These are phyloP conservation scores for Lepidurus arcticus DNA, from an alignment of 1,140 invertebrate species.

Conservation along the genomic window DNA sequence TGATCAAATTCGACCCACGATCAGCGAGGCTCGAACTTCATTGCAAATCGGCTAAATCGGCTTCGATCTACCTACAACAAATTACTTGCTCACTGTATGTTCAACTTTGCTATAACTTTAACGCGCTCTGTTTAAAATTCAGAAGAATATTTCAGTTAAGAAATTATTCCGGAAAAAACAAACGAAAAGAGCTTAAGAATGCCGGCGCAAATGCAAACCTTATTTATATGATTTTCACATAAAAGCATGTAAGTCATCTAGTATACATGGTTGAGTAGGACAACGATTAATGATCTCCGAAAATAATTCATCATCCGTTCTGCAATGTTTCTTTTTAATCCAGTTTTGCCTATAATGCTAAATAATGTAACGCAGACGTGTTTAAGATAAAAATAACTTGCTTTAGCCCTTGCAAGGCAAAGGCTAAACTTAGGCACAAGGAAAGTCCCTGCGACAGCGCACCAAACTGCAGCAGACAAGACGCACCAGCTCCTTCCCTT, in stretches of 20 bases:
- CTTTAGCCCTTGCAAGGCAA: conserved; percentile 10
- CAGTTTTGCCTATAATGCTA: not conserved
- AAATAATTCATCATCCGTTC: not conserved
- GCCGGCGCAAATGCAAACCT: no score
- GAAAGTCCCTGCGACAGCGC: conserved; percentile 16
- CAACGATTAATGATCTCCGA: not conserved
- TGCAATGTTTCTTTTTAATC: not conserved
- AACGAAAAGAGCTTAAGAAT: no score
- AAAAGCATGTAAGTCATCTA: no score
- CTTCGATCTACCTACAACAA: no score
- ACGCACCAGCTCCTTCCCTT: not conserved
- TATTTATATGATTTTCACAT: no score
- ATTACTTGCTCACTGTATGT: no score
- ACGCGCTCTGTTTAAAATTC: no score
- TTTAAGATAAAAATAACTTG: conserved; percentile 11
- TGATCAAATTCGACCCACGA: not conserved
- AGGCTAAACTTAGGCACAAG: conserved; percentile 18
- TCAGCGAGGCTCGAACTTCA: not conserved
- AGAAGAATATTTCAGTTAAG: no score
- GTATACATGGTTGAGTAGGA: not conserved
- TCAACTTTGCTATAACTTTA: no score
- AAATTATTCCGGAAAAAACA: no score
- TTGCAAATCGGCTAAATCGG: no score
- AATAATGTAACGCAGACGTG: conserved; percentile 4
- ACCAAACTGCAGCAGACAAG: conserved; percentile 4